Evolutionary conservation across 2,888 invertebrate species (phyloP).

Genomic region (Coelopa pilipes): DNA sequence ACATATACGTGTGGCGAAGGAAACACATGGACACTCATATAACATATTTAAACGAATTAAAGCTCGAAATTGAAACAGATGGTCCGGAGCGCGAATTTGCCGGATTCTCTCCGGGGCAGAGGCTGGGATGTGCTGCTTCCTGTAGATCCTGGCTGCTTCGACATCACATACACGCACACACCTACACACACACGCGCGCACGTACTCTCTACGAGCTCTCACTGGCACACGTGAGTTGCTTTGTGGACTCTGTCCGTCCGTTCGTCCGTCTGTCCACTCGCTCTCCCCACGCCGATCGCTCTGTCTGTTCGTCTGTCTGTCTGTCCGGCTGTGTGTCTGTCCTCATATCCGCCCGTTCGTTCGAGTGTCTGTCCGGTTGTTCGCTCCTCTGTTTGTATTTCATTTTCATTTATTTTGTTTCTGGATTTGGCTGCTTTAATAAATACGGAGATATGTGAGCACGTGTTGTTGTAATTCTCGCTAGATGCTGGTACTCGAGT

Average conservation of each 20-base stretch:
- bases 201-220: neutral
- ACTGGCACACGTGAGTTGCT: conserved; percentile 4
- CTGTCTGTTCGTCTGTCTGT: neutral
- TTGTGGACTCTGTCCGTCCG: neutral
- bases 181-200: neutral
- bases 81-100: conserved; percentile 30
- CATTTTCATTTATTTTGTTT: conserved; percentile 39
- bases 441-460: conserved; percentile 28
- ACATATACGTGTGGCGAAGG: neutral
- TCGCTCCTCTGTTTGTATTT: conserved; percentile 15
- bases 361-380: conserved; percentile 3
- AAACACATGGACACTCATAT: neutral
- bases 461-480: conserved; percentile 18
- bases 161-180: neutral
- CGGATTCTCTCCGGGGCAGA: conserved; percentile 11
- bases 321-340: conserved; percentile 1
- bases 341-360: too few species aligned
- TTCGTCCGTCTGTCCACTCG: neutral
- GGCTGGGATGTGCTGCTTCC: conserved; percentile 23
- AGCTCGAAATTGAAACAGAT: conserved; percentile 41
- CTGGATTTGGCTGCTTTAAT: conserved; percentile 32
- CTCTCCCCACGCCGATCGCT: too few species aligned
- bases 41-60: conserved; percentile 36
- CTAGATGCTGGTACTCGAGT: conserved; percentile 4
- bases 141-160: conserved; percentile 19